These are phyloP conservation scores for Copidosoma aretas DNA, from an alignment of 2,888 invertebrate genomes.

Conservation along the genomic window DNA sequence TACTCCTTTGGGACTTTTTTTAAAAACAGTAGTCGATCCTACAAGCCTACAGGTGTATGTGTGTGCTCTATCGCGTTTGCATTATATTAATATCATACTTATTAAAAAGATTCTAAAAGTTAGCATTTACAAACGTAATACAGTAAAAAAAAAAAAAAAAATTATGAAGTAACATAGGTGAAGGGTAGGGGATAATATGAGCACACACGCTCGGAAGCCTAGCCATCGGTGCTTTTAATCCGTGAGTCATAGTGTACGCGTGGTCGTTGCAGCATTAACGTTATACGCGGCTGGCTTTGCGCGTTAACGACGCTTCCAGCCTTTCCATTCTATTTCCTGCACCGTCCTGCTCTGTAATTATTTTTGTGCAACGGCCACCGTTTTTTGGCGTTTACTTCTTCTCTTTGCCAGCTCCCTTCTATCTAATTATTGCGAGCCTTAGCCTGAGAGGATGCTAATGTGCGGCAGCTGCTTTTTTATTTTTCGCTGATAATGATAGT, in stretches of 20 bases:
- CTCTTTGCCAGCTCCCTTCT: neutral
- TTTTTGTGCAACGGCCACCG: constrained; percentile 1
- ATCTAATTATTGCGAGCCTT: neutral
- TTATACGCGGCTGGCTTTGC: neutral
- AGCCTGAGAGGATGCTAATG: neutral
- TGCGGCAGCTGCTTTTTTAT: neutral
- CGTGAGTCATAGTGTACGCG: neutral
- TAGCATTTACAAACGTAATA: no score
- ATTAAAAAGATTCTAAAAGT: no score
- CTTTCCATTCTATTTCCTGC: constrained; percentile 4
- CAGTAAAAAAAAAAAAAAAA: no score
- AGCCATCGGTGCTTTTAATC: neutral
- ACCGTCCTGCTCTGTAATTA: constrained; percentile 6
- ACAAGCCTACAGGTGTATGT: no score
- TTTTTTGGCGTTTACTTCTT: neutral
- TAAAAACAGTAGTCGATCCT: no score
- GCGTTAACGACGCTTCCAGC: neutral
- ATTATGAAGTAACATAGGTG: no score
- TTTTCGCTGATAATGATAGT: neutral
- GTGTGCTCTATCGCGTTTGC: no score
- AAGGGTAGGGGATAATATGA: no score
- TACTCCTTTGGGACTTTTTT: no score
- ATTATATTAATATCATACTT: no score
- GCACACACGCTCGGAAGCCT: neutral
- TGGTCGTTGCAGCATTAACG: constrained; percentile 9